Percentiles rank a stretch among this genome's conserved stretches.
Conservation (phyloP, 2,113 vertebrate species). For the Machaerirhynchus nigripectus region DNA sequence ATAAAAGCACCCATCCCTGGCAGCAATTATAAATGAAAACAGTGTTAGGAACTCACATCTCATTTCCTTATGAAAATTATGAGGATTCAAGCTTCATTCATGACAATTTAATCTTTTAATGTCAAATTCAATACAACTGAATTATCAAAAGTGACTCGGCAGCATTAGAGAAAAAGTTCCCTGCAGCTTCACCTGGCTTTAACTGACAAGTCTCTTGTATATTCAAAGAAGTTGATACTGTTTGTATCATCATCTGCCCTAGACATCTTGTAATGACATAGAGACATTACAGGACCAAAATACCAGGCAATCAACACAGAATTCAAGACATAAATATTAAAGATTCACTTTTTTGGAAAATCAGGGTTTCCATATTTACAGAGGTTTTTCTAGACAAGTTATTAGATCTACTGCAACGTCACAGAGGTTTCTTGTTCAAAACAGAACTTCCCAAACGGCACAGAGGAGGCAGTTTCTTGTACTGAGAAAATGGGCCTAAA, state of each 20-base stretch:
- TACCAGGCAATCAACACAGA: neutral
- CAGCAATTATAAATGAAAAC: neutral
- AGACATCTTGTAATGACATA: neutral
- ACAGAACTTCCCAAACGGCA: neutral
- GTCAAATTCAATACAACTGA: neutral
- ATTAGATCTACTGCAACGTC: neutral
- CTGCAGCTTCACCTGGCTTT: neutral
- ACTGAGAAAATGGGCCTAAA: neutral
- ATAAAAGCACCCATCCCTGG: neutral
- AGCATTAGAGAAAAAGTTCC: neutral
- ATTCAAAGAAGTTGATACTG: neutral
- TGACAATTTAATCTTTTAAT: neutral
- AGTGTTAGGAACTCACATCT: neutral
- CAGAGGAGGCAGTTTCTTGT: neutral
- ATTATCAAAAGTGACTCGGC: neutral
- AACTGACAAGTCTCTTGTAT: neutral
- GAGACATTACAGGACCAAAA: neutral
- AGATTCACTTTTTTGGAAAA: neutral
- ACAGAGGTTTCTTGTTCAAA: neutral
- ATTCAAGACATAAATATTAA: neutral
- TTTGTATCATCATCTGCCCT: neutral
- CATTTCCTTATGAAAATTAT: neutral
- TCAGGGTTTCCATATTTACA: neutral
- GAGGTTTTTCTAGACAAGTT: neutral
- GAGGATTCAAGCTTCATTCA: neutral